phyloP scores from a whole-genome alignment of 30 jellyfish, hydroid and myxozoan genomes.

The Phacellophora camtschatica region DNA sequence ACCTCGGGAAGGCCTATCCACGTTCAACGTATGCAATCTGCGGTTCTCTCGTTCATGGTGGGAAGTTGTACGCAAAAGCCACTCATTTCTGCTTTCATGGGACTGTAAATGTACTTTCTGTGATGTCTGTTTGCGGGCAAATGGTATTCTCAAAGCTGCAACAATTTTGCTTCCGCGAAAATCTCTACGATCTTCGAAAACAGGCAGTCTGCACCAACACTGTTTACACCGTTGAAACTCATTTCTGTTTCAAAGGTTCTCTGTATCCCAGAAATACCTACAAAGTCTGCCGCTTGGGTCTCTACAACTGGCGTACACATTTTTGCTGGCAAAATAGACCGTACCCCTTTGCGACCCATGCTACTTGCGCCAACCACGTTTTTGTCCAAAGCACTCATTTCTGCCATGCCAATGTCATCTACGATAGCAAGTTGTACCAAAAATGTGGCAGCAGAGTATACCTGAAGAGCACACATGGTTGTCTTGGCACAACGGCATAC shows the following conservation, averaged over 20 bases:
- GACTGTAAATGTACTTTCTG: neutral
- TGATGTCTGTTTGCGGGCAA: neutral
- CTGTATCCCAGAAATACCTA: neutral
- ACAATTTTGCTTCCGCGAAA: conserved; percentile 33
- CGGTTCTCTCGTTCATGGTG: neutral
- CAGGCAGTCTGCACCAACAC: neutral
- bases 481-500: neutral
- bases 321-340: conserved; percentile 22
- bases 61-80: neutral
- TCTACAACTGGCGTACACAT: neutral
- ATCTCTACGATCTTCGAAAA: neutral
- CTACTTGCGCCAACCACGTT: neutral
- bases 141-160: neutral
- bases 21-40: neutral
- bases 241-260: neutral
- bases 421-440: neutral
- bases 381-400: neutral
- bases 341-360: neutral
- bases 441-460: neutral
- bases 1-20: neutral
- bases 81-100: neutral
- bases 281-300: neutral
- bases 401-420: neutral
- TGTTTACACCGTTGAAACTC: neutral
- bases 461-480: neutral